Evolutionary conservation across 1,140 invertebrate genomes (phyloP), one percentile per base, ranked within the genome.

Genomic region (Bombus cullumanus): DNA sequence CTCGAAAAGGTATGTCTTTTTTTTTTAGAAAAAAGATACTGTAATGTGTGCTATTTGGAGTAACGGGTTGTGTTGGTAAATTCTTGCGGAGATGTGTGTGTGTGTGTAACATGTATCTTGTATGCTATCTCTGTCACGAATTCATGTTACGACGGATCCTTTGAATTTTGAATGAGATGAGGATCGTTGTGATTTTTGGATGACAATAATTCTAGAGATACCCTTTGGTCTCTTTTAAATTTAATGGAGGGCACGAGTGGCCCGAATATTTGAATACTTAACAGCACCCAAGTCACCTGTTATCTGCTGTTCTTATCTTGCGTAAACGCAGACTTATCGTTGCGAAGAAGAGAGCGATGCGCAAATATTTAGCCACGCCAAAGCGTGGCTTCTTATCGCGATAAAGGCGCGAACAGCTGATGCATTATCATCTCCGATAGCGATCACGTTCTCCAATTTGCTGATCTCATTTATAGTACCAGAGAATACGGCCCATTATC

Each of bases 321-420:
- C 47, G 66, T n/a, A 88, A 88, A 86, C 68, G 76, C 62, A 66
- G 85, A 66, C 39, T 82, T 88, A 88, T 89, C 86, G 66, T 75
- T 64, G 69, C 71, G 37, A 89, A 74, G 72, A 78, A 68, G 77
- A 86, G 47, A 18, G 53, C 13, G 8, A 31, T 57, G 68, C 39
- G 82, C 78, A 81, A 89, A 89, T 82, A 88, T 62, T 76, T 76
- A 64, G 41, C 71, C 62, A 71, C 47, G 22, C 34, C 80, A 37
- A n/a, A 39, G 37, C 57, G 34, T 53, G 18, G 78, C 69, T 87
- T 64, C 47, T 72, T 75, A 75, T 13, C 59, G 34, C 68, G 88
- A 89, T 82, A 79, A 83, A 86, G 25, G 68, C 59, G 73, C 37
- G 74, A 77, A 28, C 79, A 73, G 64, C 41, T 69, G 84, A 82